Conservation (phyloP, 2,797 vertebrate genomes). For the Fistularia commersonii region DNA sequence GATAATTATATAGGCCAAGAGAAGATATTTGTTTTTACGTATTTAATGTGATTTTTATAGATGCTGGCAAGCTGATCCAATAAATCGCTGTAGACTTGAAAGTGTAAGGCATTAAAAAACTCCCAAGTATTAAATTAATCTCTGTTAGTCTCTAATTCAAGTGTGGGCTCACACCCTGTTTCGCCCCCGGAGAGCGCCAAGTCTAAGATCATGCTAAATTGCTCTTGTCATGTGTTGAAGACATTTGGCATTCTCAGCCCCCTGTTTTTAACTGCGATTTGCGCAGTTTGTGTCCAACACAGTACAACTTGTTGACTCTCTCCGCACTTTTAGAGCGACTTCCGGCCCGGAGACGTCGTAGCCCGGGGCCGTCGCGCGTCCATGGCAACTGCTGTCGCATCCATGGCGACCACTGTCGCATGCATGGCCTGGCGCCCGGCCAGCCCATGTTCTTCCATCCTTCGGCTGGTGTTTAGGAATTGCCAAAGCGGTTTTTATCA, state of each 20-base stretch:
- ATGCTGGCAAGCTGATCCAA: conserved; percentile 76
- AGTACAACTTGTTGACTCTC: conserved; percentile 59
- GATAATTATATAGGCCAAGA: conserved; percentile 78
- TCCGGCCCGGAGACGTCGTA: conserved; percentile 1
- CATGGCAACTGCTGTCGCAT: background rate
- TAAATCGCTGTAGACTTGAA: conserved; percentile 75
- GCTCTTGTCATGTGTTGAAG: conserved; percentile 80
- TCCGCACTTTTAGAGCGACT: conserved; percentile 48
- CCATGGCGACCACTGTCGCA: conserved; percentile 9
- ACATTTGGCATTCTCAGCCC: conserved; percentile 73
- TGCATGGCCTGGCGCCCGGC: conserved; percentile 16
- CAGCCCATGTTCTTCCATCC: conserved; percentile 35
- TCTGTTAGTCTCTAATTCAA: conserved; percentile 77
- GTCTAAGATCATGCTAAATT: conserved; percentile 78
- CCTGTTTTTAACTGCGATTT: conserved; percentile 52
- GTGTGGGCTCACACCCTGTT: conserved; percentile 75
- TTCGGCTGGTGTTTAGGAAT: conserved; percentile 41
- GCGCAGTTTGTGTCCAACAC: conserved; percentile 58
- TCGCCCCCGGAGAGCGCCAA: conserved; percentile 72
- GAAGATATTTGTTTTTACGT: conserved; percentile 74
- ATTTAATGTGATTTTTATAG: conserved; percentile 78
- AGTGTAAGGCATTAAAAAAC: conserved; percentile 73
- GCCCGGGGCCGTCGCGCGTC: too few species aligned
- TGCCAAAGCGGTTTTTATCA: conserved; percentile 37
- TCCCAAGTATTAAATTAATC: conserved; percentile 80